Evolutionary conservation across 2,797 vertebrate species (phyloP).

Genomic region (Peromyscus nudipes): DNA sequence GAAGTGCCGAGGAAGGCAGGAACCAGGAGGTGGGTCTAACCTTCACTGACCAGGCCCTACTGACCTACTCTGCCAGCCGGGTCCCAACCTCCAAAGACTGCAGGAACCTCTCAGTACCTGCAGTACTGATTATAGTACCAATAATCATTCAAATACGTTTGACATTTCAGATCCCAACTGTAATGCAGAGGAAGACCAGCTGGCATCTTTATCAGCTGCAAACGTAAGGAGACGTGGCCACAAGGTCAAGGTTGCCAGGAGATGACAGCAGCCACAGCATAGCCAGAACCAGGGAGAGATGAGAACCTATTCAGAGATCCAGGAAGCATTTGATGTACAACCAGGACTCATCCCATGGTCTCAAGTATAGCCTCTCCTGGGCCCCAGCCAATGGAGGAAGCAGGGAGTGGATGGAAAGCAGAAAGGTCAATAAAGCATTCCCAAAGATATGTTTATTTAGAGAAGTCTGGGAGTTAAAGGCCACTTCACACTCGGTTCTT

Average conservation of each 20-base stretch:
- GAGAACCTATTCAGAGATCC: neutral
- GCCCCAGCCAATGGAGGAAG: neutral
- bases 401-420: fast-evolving
- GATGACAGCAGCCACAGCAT: neutral
- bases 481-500: neutral
- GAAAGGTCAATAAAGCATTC: neutral
- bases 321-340: neutral
- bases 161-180: neutral
- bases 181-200: neutral
- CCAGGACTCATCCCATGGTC: neutral
- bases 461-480: neutral
- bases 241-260: neutral
- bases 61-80: neutral
- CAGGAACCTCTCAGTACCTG: neutral
- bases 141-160: neutral
- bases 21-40: neutral
- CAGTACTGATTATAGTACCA: neutral
- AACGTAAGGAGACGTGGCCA: neutral
- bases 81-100: neutral
- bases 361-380: neutral
- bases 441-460: neutral
- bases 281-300: neutral
- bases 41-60: neutral
- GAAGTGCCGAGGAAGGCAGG: neutral
- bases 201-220: neutral